phyloP scores from a whole-genome alignment of 2,888 invertebrate genomes.

The Branchipolynoe longqiensis region DNA sequence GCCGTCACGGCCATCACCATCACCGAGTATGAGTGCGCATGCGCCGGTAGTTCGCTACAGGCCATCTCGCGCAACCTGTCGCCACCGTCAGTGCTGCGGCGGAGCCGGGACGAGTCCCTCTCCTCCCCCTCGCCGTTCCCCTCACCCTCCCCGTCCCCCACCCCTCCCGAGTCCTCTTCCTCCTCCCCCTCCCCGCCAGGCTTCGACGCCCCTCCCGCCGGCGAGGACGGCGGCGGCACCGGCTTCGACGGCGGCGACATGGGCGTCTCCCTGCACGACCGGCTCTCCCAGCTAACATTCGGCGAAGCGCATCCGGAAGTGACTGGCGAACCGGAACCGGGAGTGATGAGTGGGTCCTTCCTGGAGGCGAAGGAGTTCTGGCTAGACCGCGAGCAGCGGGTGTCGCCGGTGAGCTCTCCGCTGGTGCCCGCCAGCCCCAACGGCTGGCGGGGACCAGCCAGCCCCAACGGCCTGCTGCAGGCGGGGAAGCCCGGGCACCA shows the following conservation, averaged over 20 bases:
- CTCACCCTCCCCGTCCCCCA: background rate
- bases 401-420: too few species aligned
- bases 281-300: too few species aligned
- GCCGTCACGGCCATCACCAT: background rate
- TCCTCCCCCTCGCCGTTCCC: background rate
- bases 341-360: background rate
- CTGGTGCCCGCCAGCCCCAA: too few species aligned
- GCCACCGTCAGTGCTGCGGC: background rate
- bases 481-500: too few species aligned
- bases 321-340: background rate
- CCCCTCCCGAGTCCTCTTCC: background rate
- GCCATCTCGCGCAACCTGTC: background rate
- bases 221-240: background rate
- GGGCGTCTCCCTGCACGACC: background rate
- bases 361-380: background rate
- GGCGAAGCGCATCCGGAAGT: background rate
- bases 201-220: background rate
- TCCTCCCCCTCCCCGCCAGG: background rate
- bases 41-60: background rate
- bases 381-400: slow-evolving; percentile 8
- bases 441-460: too few species aligned
- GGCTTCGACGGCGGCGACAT: background rate
- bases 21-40: background rate
- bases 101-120: too few species aligned
- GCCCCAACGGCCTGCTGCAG: too few species aligned